Evolutionary conservation across 2,888 invertebrate genomes (phyloP).

Genomic region (Diploptera punctata): DNA sequence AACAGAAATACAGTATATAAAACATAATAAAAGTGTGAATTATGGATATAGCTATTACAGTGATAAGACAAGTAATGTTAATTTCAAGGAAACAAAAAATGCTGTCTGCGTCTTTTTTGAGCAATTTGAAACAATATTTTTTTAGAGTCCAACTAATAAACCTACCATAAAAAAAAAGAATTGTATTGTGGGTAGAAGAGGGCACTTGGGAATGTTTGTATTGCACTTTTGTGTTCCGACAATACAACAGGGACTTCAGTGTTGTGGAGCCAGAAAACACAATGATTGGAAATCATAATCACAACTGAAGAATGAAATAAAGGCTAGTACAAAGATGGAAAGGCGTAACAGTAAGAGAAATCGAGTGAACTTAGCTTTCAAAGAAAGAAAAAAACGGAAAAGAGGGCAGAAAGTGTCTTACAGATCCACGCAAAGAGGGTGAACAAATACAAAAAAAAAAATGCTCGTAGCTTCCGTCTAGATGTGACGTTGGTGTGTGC

Average conservation of each 20-base stretch:
- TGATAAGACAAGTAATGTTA: too few relatives aligned
- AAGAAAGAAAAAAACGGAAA: background rate
- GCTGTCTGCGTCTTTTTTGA: too few relatives aligned
- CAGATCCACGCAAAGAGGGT: constrained; percentile 2
- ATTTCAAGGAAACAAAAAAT: too few relatives aligned
- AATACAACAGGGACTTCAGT: background rate
- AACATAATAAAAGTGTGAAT: too few relatives aligned
- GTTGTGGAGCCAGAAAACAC: background rate
- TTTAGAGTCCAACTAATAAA: background rate
- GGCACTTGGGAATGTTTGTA: background rate
- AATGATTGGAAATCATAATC: constrained; percentile 5
- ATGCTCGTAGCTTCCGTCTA: background rate
- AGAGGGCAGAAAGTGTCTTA: background rate
- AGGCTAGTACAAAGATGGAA: background rate
- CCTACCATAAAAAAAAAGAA: background rate
- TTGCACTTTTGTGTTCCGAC: background rate
- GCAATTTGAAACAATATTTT: too few relatives aligned
- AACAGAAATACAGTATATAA: too few relatives aligned
- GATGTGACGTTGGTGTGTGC: background rate
- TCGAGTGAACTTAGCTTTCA: background rate
- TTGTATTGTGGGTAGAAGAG: background rate
- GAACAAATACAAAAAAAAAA: constrained; percentile 11
- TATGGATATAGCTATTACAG: too few relatives aligned
- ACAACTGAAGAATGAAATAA: background rate
- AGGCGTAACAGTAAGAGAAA: background rate